Conservation (phyloP, 2,888 invertebrate species). For the Troides oblongomaculatus region DNA sequence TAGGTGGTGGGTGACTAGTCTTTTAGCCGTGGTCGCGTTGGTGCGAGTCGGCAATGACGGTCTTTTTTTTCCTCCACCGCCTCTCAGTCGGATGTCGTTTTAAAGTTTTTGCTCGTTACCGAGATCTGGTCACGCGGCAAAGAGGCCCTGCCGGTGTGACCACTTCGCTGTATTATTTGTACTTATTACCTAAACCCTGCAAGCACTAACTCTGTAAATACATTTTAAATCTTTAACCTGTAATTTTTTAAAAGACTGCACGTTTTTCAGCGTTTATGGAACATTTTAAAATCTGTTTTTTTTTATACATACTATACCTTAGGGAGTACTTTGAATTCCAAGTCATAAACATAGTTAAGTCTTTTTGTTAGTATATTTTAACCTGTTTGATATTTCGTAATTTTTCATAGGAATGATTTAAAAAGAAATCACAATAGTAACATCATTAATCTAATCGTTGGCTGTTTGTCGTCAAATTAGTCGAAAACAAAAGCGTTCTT, state of each 20-base stretch:
- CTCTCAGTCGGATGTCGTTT: conserved; percentile 56
- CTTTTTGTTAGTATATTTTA: too few species aligned
- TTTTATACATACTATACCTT: neutral
- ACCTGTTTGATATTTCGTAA: neutral
- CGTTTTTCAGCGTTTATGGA: neutral
- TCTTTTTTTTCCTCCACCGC: conserved; percentile 45
- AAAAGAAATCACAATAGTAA: conserved; percentile 34
- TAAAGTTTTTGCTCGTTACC: conserved; percentile 73
- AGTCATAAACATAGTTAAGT: too few species aligned
- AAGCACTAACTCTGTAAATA: conserved; percentile 18
- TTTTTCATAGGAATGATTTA: conserved; percentile 1
- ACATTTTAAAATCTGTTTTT: conserved; percentile 13
- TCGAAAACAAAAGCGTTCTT: conserved; percentile 72
- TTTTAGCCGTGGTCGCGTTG: conserved; percentile 31
- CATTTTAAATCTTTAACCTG: conserved; percentile 11
- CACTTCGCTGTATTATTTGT: conserved; percentile 38
- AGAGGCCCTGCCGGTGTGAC: conserved; percentile 59
- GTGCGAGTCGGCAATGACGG: conserved; percentile 38
- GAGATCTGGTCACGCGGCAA: conserved; percentile 64
- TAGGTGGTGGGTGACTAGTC: conserved; percentile 27
- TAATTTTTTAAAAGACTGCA: neutral
- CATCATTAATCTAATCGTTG: conserved; percentile 62
- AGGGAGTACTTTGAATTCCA: too few species aligned
- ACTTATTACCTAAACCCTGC: conserved; percentile 24
- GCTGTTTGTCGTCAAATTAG: conserved; percentile 56